Evolutionary conservation across 1,140 invertebrate genomes (phyloP).

Genomic region (Conus betulinus): DNA sequence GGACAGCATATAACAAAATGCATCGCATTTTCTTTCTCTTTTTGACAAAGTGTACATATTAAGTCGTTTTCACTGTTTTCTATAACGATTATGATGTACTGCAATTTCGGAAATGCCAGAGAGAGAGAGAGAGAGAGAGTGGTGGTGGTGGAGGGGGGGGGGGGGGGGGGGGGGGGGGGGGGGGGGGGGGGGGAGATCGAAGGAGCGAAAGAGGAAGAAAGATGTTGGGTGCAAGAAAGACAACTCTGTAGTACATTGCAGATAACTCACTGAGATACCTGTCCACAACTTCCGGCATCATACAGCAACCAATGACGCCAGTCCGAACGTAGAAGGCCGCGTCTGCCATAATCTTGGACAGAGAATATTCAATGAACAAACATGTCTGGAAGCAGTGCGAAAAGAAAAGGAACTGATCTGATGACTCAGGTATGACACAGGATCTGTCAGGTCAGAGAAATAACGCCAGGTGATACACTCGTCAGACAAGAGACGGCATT

Average conservation of each 20-base stretch:
- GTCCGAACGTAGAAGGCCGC: background rate
- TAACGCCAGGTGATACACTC: too few relatives aligned
- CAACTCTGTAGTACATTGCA: background rate
- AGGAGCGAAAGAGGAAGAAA: too few relatives aligned
- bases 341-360: background rate
- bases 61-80: too few relatives aligned
- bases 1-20: too few relatives aligned
- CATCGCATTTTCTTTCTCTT: too few relatives aligned
- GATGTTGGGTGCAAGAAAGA: background rate
- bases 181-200: too few relatives aligned
- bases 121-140: background rate
- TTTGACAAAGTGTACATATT: too few relatives aligned
- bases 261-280: background rate
- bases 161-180: background rate
- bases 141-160: background rate
- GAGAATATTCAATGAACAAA: background rate
- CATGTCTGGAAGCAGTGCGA: constrained; percentile 27
- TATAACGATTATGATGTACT: too few relatives aligned
- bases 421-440: constrained; percentile 60
- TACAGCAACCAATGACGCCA: background rate
- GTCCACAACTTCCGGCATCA: constrained; percentile 3
- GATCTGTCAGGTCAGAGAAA: background rate
- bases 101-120: too few relatives aligned
- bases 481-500: too few relatives aligned
- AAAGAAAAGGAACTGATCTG: constrained; percentile 62